Evolutionary conservation across 1,140 invertebrate species (phyloP), one percentile per base, ranked within the genome.

Genomic region (Leptinotarsa undecemlineata): DNA sequence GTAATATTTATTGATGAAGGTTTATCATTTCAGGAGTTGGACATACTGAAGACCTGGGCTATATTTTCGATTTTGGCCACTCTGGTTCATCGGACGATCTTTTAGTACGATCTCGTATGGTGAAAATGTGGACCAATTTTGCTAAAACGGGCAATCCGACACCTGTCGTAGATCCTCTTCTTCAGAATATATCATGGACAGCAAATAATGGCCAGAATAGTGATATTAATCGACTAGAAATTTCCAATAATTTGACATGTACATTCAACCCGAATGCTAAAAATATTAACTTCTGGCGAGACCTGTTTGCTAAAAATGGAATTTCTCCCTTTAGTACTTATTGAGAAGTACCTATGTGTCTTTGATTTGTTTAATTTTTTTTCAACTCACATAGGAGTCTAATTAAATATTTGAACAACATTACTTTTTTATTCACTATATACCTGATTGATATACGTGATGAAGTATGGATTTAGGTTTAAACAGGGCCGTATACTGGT

Each of bases 111-210:
- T 63, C 60, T 3, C 60, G 85, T 33, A 88, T 90, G 85, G 71
- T 71, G 11, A 73, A 73, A 81, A 79, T 90, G 77, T 88, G 87
- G 86, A 85, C 87, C 0, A 88, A 88, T 77, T 89, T 89, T 74
- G 87, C 88, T 42, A 88, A 85, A 81, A 85, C 81, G 79, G 85
- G 87, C 83, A 87, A 87, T 68, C 87, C 87, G 8, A 84, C 81
- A 68, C 75, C 85, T 48, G 79, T 80, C 5, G 82, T 84, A 61
- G 82, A 84, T 63, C 76, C 81, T 15, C 48, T 75, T 6, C 64
- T 85, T 2, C 73, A 82, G 42, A 79, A 84, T 13, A 79, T 88
- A 13, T 79, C 77, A 33, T 90, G 89, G 89, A 81, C 82, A 21
- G 86, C 87, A 5, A 70, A 70, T 26, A 13, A n/a, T 14, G 33